A percentile compares a stretch with the other conserved stretches of the same genome.
Evolutionary conservation across 1,140 invertebrate species (phyloP).

Genomic region (Acromyrmex echinatior): DNA sequence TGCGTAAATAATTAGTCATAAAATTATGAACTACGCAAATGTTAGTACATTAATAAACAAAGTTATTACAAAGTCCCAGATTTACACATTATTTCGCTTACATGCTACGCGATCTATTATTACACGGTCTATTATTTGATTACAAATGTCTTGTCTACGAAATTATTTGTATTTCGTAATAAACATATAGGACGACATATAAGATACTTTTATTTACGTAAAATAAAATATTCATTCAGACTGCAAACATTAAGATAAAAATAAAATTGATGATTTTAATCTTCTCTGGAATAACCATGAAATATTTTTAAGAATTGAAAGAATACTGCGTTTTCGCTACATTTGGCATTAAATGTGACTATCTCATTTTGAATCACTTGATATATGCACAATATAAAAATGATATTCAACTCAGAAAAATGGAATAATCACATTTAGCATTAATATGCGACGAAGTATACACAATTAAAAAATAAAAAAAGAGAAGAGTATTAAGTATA

Average conservation of each 20-base stretch:
- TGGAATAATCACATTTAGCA: constrained; percentile 1
- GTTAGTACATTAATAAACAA: constrained; percentile 36
- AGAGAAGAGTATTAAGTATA: background rate
- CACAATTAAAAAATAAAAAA: constrained; percentile 9
- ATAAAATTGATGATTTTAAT: background rate
- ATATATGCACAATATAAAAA: background rate
- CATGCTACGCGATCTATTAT: constrained; percentile 9
- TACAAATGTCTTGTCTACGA: constrained; percentile 17
- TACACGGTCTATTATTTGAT: constrained; percentile 46
- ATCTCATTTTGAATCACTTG: background rate
- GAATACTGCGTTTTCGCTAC: background rate
- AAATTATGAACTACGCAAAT: background rate
- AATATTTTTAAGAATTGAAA: constrained; percentile 3
- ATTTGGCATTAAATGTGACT: too few species aligned
- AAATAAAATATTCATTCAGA: background rate
- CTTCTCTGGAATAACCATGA: background rate
- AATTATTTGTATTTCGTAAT: constrained; percentile 37
- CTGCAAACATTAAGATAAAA: too few species aligned
- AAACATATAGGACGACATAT: constrained; percentile 13
- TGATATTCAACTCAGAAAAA: background rate
- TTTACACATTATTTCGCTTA: constrained; percentile 54
- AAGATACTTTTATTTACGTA: constrained; percentile 14
- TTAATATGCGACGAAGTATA: background rate
- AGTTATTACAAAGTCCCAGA: background rate
- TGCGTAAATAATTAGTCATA: constrained; percentile 7